phyloP scores from a whole-genome alignment of 2,888 invertebrate genomes.

The Keiferia lycopersicella region DNA sequence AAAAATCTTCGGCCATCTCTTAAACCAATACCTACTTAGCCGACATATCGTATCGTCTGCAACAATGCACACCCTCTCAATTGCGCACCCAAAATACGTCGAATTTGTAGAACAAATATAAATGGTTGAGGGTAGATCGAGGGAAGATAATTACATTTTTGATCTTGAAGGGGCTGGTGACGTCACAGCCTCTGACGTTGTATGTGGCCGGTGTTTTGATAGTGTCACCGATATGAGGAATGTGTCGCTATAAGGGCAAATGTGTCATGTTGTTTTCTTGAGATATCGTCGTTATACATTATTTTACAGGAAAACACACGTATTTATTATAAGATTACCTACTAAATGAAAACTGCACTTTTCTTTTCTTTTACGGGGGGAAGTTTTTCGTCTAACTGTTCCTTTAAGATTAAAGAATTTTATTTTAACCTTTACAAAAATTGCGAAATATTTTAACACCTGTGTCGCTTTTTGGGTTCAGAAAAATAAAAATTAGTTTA shows the following conservation, averaged over 20 bases:
- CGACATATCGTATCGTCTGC: conserved; percentile 4
- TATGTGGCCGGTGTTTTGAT: conserved; percentile 60
- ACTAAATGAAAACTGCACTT: background rate
- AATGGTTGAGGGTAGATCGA: conserved; percentile 79
- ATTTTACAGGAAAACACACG: no score
- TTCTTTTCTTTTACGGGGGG: no score
- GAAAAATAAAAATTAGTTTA: no score
- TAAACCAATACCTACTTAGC: no score
- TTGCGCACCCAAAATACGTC: conserved; percentile 73
- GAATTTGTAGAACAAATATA: conserved; percentile 82
- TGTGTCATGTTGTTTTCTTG: background rate
- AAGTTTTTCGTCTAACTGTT: no score
- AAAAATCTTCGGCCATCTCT: background rate
- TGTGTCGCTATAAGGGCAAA: conserved; percentile 1
- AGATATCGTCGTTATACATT: no score
- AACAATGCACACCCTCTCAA: conserved; percentile 54
- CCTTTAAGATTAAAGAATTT: no score
- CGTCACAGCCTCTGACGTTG: conserved; percentile 41
- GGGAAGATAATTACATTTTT: conserved; percentile 82
- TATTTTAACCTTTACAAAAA: no score
- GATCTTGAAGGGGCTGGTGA: conserved; percentile 71
- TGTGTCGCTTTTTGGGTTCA: no score
- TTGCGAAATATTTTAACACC: no score
- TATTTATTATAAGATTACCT: background rate
- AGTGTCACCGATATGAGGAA: conserved; percentile 65